These are phyloP conservation scores for Zaprionus africanus DNA, from an alignment of 1,140 invertebrate species.

Conservation along the genomic window DNA sequence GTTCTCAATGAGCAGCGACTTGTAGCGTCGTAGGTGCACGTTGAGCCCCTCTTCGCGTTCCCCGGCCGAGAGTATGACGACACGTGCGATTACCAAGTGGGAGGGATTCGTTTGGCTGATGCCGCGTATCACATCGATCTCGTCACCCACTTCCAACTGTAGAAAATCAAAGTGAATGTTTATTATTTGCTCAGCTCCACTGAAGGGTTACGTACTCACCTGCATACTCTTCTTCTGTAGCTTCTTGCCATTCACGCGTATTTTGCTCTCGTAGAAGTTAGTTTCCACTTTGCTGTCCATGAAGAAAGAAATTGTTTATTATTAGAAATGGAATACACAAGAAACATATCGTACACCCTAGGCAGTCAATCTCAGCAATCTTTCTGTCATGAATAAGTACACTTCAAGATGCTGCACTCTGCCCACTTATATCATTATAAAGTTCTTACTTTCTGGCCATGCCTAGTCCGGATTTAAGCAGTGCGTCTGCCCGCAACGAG, in stretches of 20 bases:
- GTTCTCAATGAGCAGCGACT: slow-evolving; percentile 87
- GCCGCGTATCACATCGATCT: slow-evolving; percentile 87
- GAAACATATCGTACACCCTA: no score
- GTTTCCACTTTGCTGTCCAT: slow-evolving; percentile 87
- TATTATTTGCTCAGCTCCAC: background rate
- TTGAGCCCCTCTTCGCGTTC: slow-evolving; percentile 83
- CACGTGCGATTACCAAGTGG: slow-evolving; percentile 86
- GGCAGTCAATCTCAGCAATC: no score
- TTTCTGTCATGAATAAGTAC: background rate
- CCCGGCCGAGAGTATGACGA: slow-evolving; percentile 85
- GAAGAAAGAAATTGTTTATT: background rate
- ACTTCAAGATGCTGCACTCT: background rate
- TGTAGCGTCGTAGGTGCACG: slow-evolving; percentile 86
- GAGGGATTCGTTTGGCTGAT: slow-evolving; percentile 86
- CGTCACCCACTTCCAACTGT: slow-evolving; percentile 86
- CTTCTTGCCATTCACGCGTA: slow-evolving; percentile 88
- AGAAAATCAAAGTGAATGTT: slow-evolving; percentile 17
- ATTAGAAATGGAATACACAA: no score
- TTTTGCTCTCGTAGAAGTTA: slow-evolving; percentile 88
- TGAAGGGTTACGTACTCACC: slow-evolving; percentile 67
- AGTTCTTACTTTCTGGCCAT: slow-evolving; percentile 87
- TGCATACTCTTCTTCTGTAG: slow-evolving; percentile 87
- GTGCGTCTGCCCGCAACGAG: slow-evolving; percentile 87
- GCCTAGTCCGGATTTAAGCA: slow-evolving; percentile 88
- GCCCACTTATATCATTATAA: background rate